These are phyloP conservation scores for Melikaiella ostensackeni DNA, from an alignment of 2,888 invertebrate genomes.

Conservation along the genomic window DNA sequence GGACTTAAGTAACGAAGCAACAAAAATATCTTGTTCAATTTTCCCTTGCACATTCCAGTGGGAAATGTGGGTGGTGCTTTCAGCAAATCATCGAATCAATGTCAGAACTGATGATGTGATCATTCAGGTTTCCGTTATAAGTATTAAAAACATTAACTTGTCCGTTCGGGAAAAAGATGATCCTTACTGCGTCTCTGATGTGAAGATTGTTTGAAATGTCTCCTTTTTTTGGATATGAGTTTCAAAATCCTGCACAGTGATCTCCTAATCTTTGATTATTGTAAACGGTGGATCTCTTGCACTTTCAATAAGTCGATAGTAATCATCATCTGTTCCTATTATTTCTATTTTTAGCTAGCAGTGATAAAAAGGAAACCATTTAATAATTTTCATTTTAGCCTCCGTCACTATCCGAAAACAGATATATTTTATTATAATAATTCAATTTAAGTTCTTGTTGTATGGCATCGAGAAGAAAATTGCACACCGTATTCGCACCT, in stretches of 20 bases:
- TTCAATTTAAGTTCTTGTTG: conserved; percentile 43
- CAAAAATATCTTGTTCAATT: no score
- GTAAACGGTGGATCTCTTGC: conserved; percentile 48
- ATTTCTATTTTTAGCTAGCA: conserved; percentile 41
- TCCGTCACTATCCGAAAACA: conserved; percentile 50
- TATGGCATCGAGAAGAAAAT: conserved; percentile 44
- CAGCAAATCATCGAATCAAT: neutral
- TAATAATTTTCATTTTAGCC: conserved; percentile 44
- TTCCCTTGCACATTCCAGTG: no score
- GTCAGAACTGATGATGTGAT: neutral
- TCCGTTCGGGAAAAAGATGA: conserved; percentile 26
- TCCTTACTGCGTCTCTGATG: conserved; percentile 12
- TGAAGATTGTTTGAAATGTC: conserved; percentile 14
- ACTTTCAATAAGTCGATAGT: conserved; percentile 43
- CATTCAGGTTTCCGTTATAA: neutral
- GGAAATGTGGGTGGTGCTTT: neutral
- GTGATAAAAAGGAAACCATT: conserved; percentile 41
- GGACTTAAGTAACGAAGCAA: no score
- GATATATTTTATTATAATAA: conserved; percentile 46
- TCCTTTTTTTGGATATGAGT: neutral
- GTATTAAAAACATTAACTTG: neutral
- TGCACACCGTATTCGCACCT: conserved; percentile 52
- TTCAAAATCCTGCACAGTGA: conserved; percentile 46
- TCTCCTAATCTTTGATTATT: conserved; percentile 44
- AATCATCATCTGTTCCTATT: conserved; percentile 48